Base-by-base conservation (phyloP, 2,113 vertebrate genomes). In the Rattus rattus region DNA sequence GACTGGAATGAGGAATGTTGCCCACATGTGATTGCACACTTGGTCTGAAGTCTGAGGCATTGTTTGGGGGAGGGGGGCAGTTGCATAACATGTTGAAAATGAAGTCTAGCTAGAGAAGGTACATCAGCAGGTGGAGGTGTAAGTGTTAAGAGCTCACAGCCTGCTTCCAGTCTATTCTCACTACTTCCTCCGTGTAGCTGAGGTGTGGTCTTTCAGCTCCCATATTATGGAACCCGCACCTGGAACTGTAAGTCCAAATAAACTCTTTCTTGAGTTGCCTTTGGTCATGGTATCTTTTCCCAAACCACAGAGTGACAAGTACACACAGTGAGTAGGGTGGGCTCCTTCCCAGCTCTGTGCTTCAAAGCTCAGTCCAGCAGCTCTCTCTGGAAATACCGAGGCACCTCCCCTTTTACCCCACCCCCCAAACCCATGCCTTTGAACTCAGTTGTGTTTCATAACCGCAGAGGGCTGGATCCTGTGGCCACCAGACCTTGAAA, bases 401-500 rank as follows among this genome's bases (percentile, higher is more conserved):
- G 12, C 7, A 2, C 7, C 19, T 5, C 9, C 13, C 11, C 2
- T 56, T 24, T 5, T 43, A 43, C 43, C 43, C 43, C 6, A 24
- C 2, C 5, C 26, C 33, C 39, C 80, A 30, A 0, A 76, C n/a
- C 12, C 54, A 65, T 2, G 36, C 80, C 80, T 24, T 0, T 0
- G 49, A 79, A 61, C 26, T 80, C 2, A 17, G 61, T 2, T 49
- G 43, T 22, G 75, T 54, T 67, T 73, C 39, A 0, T 88, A 91
- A 22, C 54, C 73, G 2, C 36, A 94, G 85, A 88, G 10, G 16
- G 80, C 92, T 49, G 86, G 81, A 67, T 89, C 95, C 86, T 88
- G 91, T 93, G 94, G 86, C 75, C 93, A 96, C 59, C 91, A 97
- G 97, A 97, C 97, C 97, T 97, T 98, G 97, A 98, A 97, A 97